Percentiles rank a stretch among this genome's conserved stretches.
Conservation (phyloP, 2,888 invertebrate genomes). For the Callinectes sapidus region DNA sequence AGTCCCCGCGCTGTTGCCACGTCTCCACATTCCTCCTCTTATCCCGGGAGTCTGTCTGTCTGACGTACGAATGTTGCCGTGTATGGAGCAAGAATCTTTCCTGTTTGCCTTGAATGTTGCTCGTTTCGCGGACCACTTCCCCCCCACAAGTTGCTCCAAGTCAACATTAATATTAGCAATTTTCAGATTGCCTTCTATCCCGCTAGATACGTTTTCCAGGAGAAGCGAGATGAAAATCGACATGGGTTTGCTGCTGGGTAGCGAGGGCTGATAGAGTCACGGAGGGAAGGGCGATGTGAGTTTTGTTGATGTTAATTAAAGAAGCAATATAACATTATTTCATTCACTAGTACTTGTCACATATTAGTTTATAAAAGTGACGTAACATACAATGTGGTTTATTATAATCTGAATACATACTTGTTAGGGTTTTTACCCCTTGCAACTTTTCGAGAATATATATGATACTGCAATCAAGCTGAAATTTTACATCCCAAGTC, state of each 20-base stretch:
- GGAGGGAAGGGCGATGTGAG: not conserved
- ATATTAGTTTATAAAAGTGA: not conserved
- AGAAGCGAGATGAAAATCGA: not conserved
- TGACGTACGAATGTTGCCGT: constrained; percentile 2
- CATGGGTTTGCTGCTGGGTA: not conserved
- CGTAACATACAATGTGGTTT: too few relatives aligned
- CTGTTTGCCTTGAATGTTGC: not conserved
- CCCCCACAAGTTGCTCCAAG: not conserved
- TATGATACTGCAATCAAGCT: too few relatives aligned
- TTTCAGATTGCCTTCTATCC: not conserved
- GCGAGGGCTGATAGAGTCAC: not conserved
- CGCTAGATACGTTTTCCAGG: constrained; percentile 12
- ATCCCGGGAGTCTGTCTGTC: constrained; percentile 18
- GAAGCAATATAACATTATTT: not conserved
- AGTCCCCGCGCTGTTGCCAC: constrained; percentile 3
- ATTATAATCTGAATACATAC: too few relatives aligned
- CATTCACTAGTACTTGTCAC: not conserved
- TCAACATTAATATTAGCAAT: not conserved
- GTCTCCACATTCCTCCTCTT: constrained; percentile 37
- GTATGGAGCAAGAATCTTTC: not conserved
- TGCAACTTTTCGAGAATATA: too few relatives aligned
- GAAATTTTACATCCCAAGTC: too few relatives aligned
- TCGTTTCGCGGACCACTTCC: not conserved
- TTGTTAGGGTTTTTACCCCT: too few relatives aligned
- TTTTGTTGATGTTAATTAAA: not conserved